These are phyloP conservation scores for Aleiodes alternator DNA, from an alignment of 2,888 invertebrate species.

Conservation along the genomic window DNA sequence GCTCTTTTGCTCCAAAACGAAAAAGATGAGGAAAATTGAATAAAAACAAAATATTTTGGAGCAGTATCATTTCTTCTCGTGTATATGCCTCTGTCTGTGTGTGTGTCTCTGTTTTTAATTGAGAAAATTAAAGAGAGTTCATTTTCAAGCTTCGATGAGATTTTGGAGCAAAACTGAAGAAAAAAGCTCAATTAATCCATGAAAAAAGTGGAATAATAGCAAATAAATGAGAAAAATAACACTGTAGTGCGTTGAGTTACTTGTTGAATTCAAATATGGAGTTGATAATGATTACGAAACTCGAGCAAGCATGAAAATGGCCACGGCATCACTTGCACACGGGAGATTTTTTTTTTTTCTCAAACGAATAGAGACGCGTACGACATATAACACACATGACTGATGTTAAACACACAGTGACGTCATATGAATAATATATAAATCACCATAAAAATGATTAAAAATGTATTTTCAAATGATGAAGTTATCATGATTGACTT, in stretches of 20 bases:
- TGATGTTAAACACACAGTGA: slow-evolving; percentile 46
- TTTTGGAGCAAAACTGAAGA: too few relatives aligned
- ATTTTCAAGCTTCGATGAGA: too few relatives aligned
- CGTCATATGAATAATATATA: slow-evolving; percentile 8
- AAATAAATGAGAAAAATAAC: neutral
- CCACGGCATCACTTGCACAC: slow-evolving; percentile 72
- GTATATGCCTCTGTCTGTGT: too few relatives aligned
- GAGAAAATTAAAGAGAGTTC: too few relatives aligned
- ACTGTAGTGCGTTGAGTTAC: slow-evolving; percentile 61
- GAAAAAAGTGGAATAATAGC: neutral
- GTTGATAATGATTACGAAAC: slow-evolving; percentile 75
- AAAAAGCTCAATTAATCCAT: neutral
- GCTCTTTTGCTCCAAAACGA: too few relatives aligned
- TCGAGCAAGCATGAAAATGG: slow-evolving; percentile 74
- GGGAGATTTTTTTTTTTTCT: slow-evolving; percentile 34
- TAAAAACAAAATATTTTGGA: too few relatives aligned
- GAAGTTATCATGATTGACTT: neutral
- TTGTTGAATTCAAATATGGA: slow-evolving; percentile 75
- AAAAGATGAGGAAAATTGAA: too few relatives aligned
- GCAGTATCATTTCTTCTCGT: too few relatives aligned
- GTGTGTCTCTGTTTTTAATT: too few relatives aligned
- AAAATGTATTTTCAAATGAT: neutral
- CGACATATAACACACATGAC: slow-evolving; percentile 6
- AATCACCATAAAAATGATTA: neutral
- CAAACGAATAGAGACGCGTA: slow-evolving; percentile 33